Conservation (phyloP, 92 coral and sea anemone species). For the Zoanthus sociatus region DNA sequence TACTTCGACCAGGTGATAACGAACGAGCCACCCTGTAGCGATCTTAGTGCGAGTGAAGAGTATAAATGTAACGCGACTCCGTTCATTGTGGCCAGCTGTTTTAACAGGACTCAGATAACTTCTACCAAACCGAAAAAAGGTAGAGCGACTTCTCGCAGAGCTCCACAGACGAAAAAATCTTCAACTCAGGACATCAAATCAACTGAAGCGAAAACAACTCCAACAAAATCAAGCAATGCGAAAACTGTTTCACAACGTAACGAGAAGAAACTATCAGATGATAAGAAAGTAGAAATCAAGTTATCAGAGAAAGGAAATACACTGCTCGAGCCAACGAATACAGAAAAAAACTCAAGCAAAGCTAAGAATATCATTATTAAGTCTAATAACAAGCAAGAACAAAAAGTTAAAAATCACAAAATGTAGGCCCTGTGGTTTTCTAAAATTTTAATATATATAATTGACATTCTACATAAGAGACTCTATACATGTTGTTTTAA, state of each 20-base stretch:
- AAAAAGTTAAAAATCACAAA: background rate
- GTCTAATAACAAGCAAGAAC: background rate
- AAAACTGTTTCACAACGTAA: conserved; percentile 4
- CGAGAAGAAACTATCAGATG: background rate
- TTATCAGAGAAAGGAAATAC: conserved; percentile 1
- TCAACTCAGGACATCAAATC: conserved; percentile 9
- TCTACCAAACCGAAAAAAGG: conserved; percentile 5
- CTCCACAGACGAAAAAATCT: conserved; percentile 19
- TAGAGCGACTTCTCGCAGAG: conserved; percentile 4
- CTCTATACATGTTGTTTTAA: no score
- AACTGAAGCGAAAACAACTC: background rate
- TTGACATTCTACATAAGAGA: no score
- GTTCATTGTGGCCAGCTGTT: conserved; percentile 92
- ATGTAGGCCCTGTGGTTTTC: background rate
- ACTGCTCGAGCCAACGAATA: background rate
- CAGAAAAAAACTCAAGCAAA: background rate
- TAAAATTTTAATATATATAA: background rate
- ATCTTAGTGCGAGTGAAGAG: conserved; percentile 64
- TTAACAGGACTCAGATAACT: conserved; percentile 81
- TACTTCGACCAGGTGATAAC: conserved; percentile 77
- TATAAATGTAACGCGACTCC: conserved; percentile 93
- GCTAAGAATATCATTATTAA: background rate
- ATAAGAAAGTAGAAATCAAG: background rate
- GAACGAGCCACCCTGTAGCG: conserved; percentile 88
- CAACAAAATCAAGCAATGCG: conserved; percentile 22